Evolutionary conservation across 2,113 vertebrate species (phyloP).

Genomic region (Laticauda laticaudata): DNA sequence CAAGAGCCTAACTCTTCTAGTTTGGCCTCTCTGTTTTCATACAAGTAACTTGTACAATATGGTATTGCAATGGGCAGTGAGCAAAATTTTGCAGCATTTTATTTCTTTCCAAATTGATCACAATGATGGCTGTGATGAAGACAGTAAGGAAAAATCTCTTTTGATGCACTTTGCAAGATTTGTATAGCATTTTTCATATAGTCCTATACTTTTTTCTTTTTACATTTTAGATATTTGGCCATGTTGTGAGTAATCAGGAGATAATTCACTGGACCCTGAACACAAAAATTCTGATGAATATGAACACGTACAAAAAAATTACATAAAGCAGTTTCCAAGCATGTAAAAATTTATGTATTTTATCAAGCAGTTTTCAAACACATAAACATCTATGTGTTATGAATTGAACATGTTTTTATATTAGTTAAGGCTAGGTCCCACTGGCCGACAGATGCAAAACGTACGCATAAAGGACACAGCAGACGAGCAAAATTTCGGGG

Average conservation of each 20-base stretch:
- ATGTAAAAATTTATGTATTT: background rate
- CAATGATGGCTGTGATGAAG: background rate
- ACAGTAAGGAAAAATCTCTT: background rate
- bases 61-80: background rate
- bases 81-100: background rate
- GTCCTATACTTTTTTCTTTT: too few relatives aligned
- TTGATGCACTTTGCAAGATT: background rate
- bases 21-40: background rate
- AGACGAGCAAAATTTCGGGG: too few relatives aligned
- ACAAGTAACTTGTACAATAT: background rate
- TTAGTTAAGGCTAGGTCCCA: background rate
- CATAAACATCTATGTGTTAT: too few relatives aligned
- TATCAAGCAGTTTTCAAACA: too few relatives aligned
- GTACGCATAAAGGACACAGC: too few relatives aligned
- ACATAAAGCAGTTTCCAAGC: background rate
- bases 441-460: too few relatives aligned
- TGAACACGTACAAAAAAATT: constrained; percentile 17
- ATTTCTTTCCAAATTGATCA: background rate
- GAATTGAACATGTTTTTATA: background rate
- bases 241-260: background rate
- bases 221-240: background rate
- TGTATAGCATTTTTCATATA: background rate
- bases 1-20: background rate
- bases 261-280: background rate
- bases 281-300: background rate